Evolutionary conservation across 2,797 vertebrate species (phyloP).

Genomic region (Lindbergichthys nudifrons): DNA sequence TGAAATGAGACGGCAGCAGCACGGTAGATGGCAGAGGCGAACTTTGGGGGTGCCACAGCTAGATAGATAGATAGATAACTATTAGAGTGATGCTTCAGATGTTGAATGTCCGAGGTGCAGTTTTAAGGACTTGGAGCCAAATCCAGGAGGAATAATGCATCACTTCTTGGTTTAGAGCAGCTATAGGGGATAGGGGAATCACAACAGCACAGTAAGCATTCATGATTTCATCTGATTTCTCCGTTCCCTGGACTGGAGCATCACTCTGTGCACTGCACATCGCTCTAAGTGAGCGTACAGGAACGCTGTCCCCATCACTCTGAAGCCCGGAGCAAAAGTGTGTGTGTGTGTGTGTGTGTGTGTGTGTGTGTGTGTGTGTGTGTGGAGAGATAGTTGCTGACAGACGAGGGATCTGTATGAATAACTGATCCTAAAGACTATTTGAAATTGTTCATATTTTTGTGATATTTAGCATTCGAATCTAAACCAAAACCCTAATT

Average conservation of each 20-base stretch:
- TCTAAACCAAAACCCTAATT: not conserved
- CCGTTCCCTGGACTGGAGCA: not conserved
- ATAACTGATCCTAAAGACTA: not conserved
- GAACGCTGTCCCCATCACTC: not conserved
- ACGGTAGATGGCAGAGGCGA: not conserved
- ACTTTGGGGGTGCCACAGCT: too few relatives aligned
- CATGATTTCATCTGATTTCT: not conserved
- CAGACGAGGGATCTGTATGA: conserved; percentile 23
- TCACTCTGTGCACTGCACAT: conserved; percentile 28
- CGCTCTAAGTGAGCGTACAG: conserved; percentile 27
- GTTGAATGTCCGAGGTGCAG: not conserved
- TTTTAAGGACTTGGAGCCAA: not conserved
- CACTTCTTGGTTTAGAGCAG: not conserved
- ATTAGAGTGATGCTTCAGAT: not conserved
- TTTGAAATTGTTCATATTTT: rapidly evolving
- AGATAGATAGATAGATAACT: too few relatives aligned
- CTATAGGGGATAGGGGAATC: not conserved
- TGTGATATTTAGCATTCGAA: not conserved
- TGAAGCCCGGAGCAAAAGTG: conserved; percentile 23
- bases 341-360: too few relatives aligned
- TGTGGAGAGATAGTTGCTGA: not conserved
- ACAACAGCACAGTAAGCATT: not conserved
- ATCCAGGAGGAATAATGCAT: too few relatives aligned
- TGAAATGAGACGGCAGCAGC: not conserved
- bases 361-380: too few relatives aligned